phyloP scores from a whole-genome alignment of 2,888 invertebrate species.

The Leuctra nigra region DNA sequence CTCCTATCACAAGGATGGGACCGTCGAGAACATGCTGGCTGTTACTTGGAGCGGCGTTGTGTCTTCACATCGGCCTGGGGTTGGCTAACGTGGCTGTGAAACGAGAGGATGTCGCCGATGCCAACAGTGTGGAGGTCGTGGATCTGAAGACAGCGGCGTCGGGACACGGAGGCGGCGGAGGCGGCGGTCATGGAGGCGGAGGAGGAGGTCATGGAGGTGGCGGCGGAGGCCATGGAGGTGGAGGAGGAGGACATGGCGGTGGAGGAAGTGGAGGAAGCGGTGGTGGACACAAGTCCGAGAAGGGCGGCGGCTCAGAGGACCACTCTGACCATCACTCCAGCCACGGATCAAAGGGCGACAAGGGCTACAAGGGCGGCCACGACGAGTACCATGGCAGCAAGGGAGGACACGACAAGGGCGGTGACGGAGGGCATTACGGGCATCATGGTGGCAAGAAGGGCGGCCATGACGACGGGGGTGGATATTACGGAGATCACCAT shows the following conservation, averaged over 20 bases:
- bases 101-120: background rate
- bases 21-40: too few relatives aligned
- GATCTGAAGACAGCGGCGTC: constrained; percentile 38
- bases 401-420: constrained; percentile 22
- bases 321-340: constrained; percentile 21
- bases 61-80: background rate
- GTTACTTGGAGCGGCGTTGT: background rate
- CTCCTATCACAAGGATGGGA: too few relatives aligned
- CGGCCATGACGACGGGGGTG: constrained; percentile 29
- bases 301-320: constrained; percentile 21
- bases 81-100: background rate
- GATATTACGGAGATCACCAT: constrained; percentile 30
- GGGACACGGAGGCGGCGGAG: constrained; percentile 44
- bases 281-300: constrained; percentile 1
- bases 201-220: background rate
- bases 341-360: constrained; percentile 22
- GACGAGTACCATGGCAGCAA: constrained; percentile 5
- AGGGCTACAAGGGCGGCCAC: constrained; percentile 29
- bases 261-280: constrained; percentile 14
- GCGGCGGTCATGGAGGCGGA: constrained; percentile 31
- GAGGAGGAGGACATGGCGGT: constrained; percentile 18
- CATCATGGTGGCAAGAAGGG: constrained; percentile 26
- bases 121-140: background rate
- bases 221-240: background rate
- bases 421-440: constrained; percentile 23